Evolutionary conservation across 35 echinoderm and acorn worm genomes (phyloP).

Genomic region (Apostichopus parvimensis): DNA sequence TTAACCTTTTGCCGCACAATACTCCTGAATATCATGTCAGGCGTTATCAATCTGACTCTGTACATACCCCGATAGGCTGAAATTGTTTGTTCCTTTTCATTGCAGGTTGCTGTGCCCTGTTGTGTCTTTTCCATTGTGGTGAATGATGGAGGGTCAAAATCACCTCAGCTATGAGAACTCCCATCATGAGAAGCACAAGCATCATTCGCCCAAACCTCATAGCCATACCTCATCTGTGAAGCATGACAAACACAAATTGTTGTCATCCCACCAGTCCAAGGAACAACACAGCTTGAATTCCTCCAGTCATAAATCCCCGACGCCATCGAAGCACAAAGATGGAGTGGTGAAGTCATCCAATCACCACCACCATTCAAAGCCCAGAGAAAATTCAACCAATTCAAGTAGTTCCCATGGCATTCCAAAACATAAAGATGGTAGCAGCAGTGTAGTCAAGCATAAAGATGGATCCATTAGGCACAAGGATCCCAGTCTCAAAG

Average conservation of each 20-base stretch:
- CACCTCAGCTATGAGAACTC: slow-evolving; percentile 32
- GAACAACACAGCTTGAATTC: slow-evolving; percentile 25
- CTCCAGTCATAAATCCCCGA: slow-evolving; percentile 9
- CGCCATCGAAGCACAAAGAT: slow-evolving; percentile 37
- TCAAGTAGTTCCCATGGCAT: slow-evolving; percentile 43
- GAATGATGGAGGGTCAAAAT: slow-evolving; percentile 47
- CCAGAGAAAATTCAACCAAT: slow-evolving; percentile 33
- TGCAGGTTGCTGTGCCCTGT: neutral
- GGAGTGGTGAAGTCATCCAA: slow-evolving; percentile 6
- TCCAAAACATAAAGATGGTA: slow-evolving; percentile 47
- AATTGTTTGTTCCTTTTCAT: neutral
- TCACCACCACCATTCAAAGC: slow-evolving; percentile 29
- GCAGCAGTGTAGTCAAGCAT: slow-evolving; percentile 6
- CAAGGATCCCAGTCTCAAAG: slow-evolving; percentile 54
- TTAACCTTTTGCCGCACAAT: too few relatives aligned
- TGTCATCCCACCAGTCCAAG: neutral
- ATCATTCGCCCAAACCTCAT: slow-evolving; percentile 2
- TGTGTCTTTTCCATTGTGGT: slow-evolving; percentile 1
- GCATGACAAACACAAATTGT: neutral
- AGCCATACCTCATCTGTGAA: neutral
- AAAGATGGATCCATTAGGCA: slow-evolving; percentile 35
- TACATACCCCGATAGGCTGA: too few relatives aligned
- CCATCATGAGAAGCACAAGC: slow-evolving; percentile 41
- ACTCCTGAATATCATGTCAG: too few relatives aligned
- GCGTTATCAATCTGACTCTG: too few relatives aligned